Evolutionary conservation across 2,113 vertebrate genomes (phyloP).

Genomic region (Sebastes schlegelii): DNA sequence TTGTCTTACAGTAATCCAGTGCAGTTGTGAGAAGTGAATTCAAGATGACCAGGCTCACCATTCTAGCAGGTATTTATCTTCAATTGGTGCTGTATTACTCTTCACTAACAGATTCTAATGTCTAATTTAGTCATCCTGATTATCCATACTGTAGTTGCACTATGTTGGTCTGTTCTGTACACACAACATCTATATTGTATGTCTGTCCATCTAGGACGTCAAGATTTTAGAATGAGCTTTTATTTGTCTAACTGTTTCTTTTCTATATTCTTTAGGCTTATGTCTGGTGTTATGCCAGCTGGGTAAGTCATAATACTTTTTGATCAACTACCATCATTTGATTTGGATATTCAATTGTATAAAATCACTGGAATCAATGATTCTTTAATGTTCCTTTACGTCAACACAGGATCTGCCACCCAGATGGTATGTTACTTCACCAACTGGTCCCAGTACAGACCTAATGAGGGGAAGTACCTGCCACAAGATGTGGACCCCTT

Average conservation of each 20-base stretch:
- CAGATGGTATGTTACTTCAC: constrained; percentile 91
- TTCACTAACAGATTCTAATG: background rate
- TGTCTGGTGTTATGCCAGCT: constrained; percentile 81
- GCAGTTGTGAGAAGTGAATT: background rate
- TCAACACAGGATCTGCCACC: constrained; percentile 67
- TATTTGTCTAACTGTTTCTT: background rate
- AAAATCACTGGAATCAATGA: background rate
- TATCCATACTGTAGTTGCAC: background rate
- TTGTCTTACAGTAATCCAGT: constrained; percentile 37
- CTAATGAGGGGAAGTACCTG: constrained; percentile 80
- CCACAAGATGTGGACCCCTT: constrained; percentile 87
- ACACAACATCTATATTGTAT: too few relatives aligned
- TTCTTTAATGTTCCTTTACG: background rate
- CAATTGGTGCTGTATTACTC: background rate
- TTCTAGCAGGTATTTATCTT: constrained; percentile 72
- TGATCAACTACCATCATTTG: background rate
- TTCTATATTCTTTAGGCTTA: constrained; percentile 66
- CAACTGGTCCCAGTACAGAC: constrained; percentile 92
- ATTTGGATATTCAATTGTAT: background rate
- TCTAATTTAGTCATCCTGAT: background rate
- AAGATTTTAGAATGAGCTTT: background rate
- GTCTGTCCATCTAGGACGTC: too few relatives aligned
- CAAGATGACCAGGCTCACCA: constrained; percentile 73
- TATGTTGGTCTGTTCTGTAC: background rate
- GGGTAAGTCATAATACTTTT: constrained; percentile 69